Conservation (phyloP, 2,888 invertebrate species). For the Agrilus mali region DNA sequence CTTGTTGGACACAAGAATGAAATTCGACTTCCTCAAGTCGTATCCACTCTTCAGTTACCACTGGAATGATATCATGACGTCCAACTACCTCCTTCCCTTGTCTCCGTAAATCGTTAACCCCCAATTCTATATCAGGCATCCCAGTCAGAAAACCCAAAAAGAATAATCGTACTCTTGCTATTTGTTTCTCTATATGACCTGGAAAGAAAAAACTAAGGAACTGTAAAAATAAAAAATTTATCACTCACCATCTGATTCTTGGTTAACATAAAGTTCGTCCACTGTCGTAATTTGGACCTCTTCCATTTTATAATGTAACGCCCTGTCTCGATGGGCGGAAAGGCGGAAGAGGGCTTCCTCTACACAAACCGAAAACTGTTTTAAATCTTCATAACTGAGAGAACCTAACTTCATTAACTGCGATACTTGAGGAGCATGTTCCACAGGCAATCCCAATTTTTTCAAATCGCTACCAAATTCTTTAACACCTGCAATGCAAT, state of each 20-base stretch:
- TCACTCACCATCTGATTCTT: conserved; percentile 58
- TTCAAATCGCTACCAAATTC: conserved; percentile 87
- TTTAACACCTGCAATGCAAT: conserved; percentile 48
- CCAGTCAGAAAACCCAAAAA: conserved; percentile 93
- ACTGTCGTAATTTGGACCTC: conserved; percentile 89
- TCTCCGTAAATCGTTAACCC: conserved; percentile 93
- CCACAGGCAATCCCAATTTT: conserved; percentile 88
- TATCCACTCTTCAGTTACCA: conserved; percentile 99
- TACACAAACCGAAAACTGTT: conserved; percentile 79
- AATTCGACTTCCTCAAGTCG: conserved; percentile 88
- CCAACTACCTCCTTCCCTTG: conserved; percentile 99
- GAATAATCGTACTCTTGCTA: conserved; percentile 89
- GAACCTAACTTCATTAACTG: conserved; percentile 94
- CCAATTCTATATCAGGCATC: conserved; percentile 93
- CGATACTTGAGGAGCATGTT: conserved; percentile 94
- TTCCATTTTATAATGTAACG: conserved; percentile 88
- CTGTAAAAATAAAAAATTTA: background rate
- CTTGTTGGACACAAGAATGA: conserved; percentile 84
- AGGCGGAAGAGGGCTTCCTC: conserved; percentile 88
- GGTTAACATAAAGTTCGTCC: conserved; percentile 86
- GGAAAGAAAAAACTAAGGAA: conserved; percentile 3
- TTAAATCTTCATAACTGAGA: conserved; percentile 76
- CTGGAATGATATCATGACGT: conserved; percentile 96
- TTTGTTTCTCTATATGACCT: conserved; percentile 67
- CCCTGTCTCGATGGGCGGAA: conserved; percentile 74